Conservation (phyloP, 1,140 invertebrate genomes). For the Charaxes varanes region DNA sequence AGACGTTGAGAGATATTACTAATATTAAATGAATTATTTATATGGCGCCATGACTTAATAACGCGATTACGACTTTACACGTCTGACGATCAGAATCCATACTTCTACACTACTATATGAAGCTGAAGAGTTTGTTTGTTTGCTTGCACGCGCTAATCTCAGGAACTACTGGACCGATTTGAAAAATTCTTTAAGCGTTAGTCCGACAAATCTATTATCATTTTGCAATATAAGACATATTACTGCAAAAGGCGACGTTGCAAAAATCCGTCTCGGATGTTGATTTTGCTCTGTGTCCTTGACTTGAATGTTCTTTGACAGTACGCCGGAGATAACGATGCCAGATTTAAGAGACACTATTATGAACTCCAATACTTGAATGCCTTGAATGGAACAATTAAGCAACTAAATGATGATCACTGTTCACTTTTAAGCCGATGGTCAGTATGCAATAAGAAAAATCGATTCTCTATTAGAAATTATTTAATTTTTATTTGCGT, state of each 20-base stretch:
- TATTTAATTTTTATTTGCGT: no score
- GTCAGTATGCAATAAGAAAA: no score
- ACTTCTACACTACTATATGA: no score
- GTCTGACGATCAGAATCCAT: not conserved
- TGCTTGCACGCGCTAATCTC: constrained; percentile 2
- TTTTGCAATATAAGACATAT: constrained; percentile 11
- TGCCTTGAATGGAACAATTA: constrained; percentile 9
- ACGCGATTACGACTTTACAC: no score
- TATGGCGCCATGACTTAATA: no score
- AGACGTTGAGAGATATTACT: no score
- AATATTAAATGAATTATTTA: no score
- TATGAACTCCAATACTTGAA: constrained; percentile 6
- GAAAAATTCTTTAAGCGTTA: constrained; percentile 4
- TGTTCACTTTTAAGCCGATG: no score
- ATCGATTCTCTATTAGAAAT: no score
- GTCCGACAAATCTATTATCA: no score
- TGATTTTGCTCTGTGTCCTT: constrained; percentile 17
- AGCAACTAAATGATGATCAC: constrained; percentile 1
- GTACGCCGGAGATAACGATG: constrained; percentile 9
- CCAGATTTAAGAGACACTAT: not conserved
- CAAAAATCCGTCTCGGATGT: constrained; percentile 20
- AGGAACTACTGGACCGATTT: constrained; percentile 4
- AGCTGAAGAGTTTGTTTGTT: no score
- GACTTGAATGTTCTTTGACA: constrained; percentile 22
- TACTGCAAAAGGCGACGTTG: constrained; percentile 12